These are phyloP conservation scores for Eilema sororculum DNA, from an alignment of 2,888 invertebrate species.

Conservation along the genomic window DNA sequence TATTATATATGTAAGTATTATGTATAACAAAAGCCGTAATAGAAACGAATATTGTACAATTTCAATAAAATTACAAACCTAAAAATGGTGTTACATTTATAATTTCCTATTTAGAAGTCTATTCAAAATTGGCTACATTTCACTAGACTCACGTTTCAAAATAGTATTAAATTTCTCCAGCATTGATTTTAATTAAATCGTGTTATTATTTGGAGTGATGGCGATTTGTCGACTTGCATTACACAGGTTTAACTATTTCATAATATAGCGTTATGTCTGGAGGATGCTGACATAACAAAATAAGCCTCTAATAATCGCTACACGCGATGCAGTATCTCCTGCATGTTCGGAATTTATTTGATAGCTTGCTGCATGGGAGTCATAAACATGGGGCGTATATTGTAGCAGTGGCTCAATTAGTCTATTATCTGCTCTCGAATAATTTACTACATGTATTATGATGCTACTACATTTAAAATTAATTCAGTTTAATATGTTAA, in stretches of 20 bases:
- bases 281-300: slow-evolving; percentile 74
- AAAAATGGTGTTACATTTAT: no score
- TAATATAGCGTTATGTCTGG: slow-evolving; percentile 71
- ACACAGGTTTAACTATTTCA: slow-evolving; percentile 54
- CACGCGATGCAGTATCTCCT: slow-evolving; percentile 75
- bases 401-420: slow-evolving; percentile 75
- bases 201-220: not conserved
- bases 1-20: no score
- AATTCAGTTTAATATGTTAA: not conserved
- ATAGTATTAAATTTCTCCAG: not conserved
- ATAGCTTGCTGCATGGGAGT: slow-evolving; percentile 71
- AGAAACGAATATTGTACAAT: not conserved
- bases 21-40: no score
- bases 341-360: slow-evolving; percentile 77
- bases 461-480: not conserved
- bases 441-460: not conserved
- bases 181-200: not conserved
- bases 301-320: slow-evolving; percentile 76
- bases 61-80: not conserved
- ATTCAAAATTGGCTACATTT: not conserved
- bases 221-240: slow-evolving; percentile 17
- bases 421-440: slow-evolving; percentile 59
- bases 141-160: not conserved
- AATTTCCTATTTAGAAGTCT: not conserved
- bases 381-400: slow-evolving; percentile 71